phyloP scores from a whole-genome alignment of 2,888 invertebrate genomes.

The Dolomedes plantarius region DNA sequence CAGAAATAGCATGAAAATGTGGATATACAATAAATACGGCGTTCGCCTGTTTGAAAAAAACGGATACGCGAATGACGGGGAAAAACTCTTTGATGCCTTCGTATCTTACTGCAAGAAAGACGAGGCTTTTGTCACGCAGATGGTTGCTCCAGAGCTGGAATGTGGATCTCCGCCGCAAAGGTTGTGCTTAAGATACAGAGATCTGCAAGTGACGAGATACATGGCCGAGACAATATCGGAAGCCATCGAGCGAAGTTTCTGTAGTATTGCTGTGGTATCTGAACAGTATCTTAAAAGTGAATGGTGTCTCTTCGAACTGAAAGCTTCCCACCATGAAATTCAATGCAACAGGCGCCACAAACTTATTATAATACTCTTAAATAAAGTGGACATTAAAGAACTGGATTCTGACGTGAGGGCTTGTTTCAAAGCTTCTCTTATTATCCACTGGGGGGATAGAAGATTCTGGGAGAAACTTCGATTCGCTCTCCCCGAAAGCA shows the following conservation, averaged over 20 bases:
- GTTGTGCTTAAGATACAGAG: conserved; percentile 89
- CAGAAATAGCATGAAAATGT: conserved; percentile 87
- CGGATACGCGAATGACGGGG: conserved; percentile 82
- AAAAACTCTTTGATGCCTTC: conserved; percentile 92
- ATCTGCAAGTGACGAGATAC: conserved; percentile 85
- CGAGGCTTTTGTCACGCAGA: conserved; percentile 90
- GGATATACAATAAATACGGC: conserved; percentile 88
- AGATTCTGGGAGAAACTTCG: conserved; percentile 95
- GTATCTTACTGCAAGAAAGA: conserved; percentile 93
- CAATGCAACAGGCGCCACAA: conserved; percentile 74
- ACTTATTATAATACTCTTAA: conserved; percentile 86
- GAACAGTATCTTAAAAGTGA: conserved; percentile 93
- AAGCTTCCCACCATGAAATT: conserved; percentile 88
- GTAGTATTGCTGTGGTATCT: conserved; percentile 91
- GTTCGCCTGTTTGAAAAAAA: conserved; percentile 85
- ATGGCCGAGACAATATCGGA: conserved; percentile 91
- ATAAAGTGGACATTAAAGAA: conserved; percentile 89
- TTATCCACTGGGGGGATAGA: conserved; percentile 90
- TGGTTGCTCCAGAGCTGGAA: conserved; percentile 88
- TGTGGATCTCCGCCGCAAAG: conserved; percentile 85
- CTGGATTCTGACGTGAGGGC: conserved; percentile 90
- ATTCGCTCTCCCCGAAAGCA: conserved; percentile 86
- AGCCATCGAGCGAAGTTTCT: conserved; percentile 88
- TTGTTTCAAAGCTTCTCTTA: conserved; percentile 89
- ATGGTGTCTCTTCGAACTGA: conserved; percentile 93